phyloP scores from a whole-genome alignment of 2,888 invertebrate species.

The Diarsia rubi region DNA sequence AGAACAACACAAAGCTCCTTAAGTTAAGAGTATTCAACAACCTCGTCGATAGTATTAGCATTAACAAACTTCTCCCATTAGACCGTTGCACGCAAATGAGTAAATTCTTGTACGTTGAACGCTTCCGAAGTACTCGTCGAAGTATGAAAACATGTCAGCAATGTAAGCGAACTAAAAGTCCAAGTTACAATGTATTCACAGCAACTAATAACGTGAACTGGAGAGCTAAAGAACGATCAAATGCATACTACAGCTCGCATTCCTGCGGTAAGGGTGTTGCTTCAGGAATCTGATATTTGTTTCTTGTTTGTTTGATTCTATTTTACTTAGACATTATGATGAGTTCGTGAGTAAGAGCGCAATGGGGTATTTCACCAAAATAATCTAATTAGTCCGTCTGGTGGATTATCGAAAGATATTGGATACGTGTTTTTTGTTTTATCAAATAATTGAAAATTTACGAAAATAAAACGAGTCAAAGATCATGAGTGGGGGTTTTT shows the following conservation, averaged over 20 bases:
- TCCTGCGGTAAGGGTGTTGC: constrained; percentile 3
- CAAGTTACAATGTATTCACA: constrained; percentile 45
- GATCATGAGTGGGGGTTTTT: too few relatives aligned
- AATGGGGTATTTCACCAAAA: too few relatives aligned
- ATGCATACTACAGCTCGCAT: constrained; percentile 9
- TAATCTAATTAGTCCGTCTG: too few relatives aligned
- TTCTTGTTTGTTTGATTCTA: not conserved
- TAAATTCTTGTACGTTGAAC: constrained; percentile 36
- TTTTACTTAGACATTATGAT: not conserved
- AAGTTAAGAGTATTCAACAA: constrained; percentile 7
- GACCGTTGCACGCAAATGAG: constrained; percentile 25
- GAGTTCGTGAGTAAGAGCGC: not conserved
- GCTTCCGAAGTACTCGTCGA: constrained; percentile 27
- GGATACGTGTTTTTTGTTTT: too few relatives aligned
- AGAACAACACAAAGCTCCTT: constrained; percentile 7
- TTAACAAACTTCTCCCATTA: constrained; percentile 33
- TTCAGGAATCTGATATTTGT: constrained; percentile 3
- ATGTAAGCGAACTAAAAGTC: constrained; percentile 22
- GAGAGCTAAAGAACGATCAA: constrained; percentile 34
- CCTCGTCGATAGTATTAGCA: constrained; percentile 19
- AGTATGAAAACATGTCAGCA: constrained; percentile 37
- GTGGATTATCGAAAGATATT: too few relatives aligned
- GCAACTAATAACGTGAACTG: constrained; percentile 34
- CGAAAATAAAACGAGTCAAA: too few relatives aligned
- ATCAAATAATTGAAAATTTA: too few relatives aligned